Conservation (phyloP, 1,140 invertebrate species). For the Forficula auricularia region DNA sequence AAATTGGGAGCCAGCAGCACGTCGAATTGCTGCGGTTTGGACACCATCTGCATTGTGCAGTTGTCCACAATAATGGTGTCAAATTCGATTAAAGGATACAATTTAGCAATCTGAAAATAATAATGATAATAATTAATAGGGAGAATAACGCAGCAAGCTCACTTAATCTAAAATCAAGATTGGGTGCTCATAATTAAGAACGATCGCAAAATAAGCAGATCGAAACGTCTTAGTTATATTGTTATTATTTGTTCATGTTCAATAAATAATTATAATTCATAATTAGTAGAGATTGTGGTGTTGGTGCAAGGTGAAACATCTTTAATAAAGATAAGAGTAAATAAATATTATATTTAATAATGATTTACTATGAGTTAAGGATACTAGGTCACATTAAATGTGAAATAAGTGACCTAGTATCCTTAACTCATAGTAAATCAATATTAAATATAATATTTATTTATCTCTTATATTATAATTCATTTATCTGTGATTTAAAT, state of each 20-base stretch:
- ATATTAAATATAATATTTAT: too few species aligned
- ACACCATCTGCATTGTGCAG: constrained; percentile 40
- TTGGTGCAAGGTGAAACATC: too few species aligned
- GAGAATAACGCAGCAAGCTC: constrained; percentile 35
- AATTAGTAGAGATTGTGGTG: too few species aligned
- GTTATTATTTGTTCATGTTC: not conserved
- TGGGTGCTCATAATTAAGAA: constrained; percentile 35
- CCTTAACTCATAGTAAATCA: too few species aligned
- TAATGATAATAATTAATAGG: constrained; percentile 43
- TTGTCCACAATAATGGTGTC: constrained; percentile 47
- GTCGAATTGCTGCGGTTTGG: constrained; percentile 51
- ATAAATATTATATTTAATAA: too few species aligned
- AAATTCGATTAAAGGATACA: constrained; percentile 40
- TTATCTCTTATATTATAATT: too few species aligned
- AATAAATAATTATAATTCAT: too few species aligned
- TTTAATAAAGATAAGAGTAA: too few species aligned
- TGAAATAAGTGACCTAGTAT: too few species aligned
- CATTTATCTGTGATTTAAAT: too few species aligned
- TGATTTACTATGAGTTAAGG: too few species aligned
- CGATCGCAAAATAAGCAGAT: constrained; percentile 26
- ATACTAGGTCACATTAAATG: too few species aligned
- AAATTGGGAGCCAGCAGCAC: constrained; percentile 52
- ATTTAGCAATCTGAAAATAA: constrained; percentile 33
- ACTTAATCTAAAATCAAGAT: constrained; percentile 30
- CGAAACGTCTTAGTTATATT: not conserved